These are phyloP conservation scores for Bolinopsis microptera DNA, from an alignment of 37 sponge, comb jelly and placozoan genomes.

Conservation along the genomic window DNA sequence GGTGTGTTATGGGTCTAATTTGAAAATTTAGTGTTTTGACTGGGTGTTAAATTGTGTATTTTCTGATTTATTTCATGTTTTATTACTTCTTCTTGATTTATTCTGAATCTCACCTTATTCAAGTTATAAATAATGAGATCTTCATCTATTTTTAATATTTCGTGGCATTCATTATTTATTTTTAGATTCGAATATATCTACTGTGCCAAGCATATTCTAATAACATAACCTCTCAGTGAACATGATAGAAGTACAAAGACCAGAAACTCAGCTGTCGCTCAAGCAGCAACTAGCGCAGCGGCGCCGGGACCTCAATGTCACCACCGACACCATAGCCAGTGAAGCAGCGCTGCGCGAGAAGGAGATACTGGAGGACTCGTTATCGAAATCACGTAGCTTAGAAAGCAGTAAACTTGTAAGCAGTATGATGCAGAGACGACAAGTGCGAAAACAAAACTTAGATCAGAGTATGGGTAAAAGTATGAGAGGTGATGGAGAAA, in stretches of 20 bases:
- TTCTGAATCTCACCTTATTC: too few species aligned
- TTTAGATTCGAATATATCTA: too few species aligned
- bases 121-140: too few species aligned
- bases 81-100: neutral
- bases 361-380: neutral
- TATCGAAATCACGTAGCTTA: neutral
- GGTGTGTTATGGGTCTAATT: neutral
- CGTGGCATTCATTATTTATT: too few species aligned
- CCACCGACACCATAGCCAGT: neutral
- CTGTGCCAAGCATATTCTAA: too few species aligned
- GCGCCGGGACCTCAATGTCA: slow-evolving; percentile 29
- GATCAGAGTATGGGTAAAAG: slow-evolving; percentile 33
- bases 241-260: slow-evolving; percentile 7
- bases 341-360: neutral
- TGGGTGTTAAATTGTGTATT: neutral
- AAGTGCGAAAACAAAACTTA: slow-evolving; percentile 13
- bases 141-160: too few species aligned
- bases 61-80: neutral
- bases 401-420: slow-evolving; percentile 21
- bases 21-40: neutral
- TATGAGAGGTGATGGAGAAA: neutral
- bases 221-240: too few species aligned
- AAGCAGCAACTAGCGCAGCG: slow-evolving; percentile 14
- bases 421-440: slow-evolving; percentile 35
- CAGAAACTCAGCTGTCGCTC: slow-evolving; percentile 45